Percentiles rank a stretch among this genome's conserved stretches.
Conservation (phyloP, 2,113 vertebrate genomes). For the Arvicanthis niloticus region DNA sequence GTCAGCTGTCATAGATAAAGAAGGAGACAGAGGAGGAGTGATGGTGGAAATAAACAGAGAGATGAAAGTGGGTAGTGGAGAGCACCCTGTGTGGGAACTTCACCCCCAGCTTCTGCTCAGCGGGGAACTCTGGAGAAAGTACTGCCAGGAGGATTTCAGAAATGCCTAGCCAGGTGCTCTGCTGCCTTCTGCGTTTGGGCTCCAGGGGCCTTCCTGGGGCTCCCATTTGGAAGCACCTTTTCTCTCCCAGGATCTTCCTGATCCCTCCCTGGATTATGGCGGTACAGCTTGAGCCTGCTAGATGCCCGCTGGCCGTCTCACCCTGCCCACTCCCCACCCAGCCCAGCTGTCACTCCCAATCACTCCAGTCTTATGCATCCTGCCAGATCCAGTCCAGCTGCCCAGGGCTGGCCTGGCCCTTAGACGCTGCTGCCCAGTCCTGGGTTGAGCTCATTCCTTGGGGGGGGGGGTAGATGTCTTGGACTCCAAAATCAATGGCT, state of each 20-base stretch:
- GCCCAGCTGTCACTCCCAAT: conserved; percentile 75
- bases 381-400: background rate
- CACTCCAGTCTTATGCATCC: conserved; percentile 67
- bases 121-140: background rate
- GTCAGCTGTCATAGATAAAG: background rate
- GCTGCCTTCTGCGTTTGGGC: background rate
- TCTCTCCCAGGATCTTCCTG: too few species aligned
- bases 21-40: background rate
- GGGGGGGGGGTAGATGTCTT: background rate
- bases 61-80: background rate
- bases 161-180: accelerated
- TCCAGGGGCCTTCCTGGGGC: background rate
- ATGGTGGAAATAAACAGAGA: background rate
- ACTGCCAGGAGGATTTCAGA: background rate
- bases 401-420: background rate
- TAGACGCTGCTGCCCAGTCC: background rate
- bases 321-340: conserved; percentile 57
- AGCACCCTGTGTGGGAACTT: background rate
- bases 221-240: background rate
- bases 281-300: conserved; percentile 66
- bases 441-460: background rate
- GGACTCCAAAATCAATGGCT: conserved; percentile 61
- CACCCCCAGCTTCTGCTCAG: background rate
- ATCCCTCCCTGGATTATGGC: conserved; percentile 3
- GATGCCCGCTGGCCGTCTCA: conserved; percentile 65